Conservation (phyloP, 2,113 vertebrate genomes). For the Mugil cephalus region DNA sequence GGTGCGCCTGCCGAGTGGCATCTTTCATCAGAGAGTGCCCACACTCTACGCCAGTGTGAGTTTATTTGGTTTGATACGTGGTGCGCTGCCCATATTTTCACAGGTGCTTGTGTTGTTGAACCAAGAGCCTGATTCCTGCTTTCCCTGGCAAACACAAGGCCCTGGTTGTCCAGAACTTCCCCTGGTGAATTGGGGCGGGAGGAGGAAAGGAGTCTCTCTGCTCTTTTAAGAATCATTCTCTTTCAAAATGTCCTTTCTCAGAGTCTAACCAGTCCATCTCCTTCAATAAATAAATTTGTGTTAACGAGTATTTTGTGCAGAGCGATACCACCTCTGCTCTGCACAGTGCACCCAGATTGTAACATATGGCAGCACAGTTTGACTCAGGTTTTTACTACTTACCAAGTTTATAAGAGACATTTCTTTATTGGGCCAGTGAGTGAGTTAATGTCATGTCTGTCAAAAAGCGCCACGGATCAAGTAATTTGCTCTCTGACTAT, state of each 20-base stretch:
- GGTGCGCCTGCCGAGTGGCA: slow-evolving; percentile 69
- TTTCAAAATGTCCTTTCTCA: slow-evolving; percentile 42
- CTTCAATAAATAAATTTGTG: slow-evolving; percentile 3
- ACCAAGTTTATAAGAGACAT: slow-evolving; percentile 39
- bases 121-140: slow-evolving; percentile 70
- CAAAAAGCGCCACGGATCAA: slow-evolving; percentile 49
- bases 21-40: slow-evolving; percentile 79
- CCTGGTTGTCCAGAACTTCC: slow-evolving; percentile 74
- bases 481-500: slow-evolving; percentile 23
- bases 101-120: slow-evolving; percentile 82
- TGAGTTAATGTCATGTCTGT: slow-evolving; percentile 45
- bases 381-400: slow-evolving; percentile 25
- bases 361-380: slow-evolving; percentile 9
- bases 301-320: slow-evolving; percentile 20
- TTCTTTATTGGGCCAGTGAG: slow-evolving; percentile 48
- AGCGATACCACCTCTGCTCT: not conserved
- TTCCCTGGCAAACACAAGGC: slow-evolving; percentile 76
- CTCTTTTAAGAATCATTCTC: slow-evolving; percentile 31
- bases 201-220: slow-evolving; percentile 9
- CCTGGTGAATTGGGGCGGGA: slow-evolving; percentile 22
- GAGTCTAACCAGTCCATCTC: not conserved
- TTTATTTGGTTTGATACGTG: slow-evolving; percentile 84
- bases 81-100: slow-evolving; percentile 79
- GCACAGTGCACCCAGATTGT: not conserved
- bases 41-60: slow-evolving; percentile 61